phyloP scores from a whole-genome alignment of 1,140 invertebrate genomes.

The Scylla paramamosain region DNA sequence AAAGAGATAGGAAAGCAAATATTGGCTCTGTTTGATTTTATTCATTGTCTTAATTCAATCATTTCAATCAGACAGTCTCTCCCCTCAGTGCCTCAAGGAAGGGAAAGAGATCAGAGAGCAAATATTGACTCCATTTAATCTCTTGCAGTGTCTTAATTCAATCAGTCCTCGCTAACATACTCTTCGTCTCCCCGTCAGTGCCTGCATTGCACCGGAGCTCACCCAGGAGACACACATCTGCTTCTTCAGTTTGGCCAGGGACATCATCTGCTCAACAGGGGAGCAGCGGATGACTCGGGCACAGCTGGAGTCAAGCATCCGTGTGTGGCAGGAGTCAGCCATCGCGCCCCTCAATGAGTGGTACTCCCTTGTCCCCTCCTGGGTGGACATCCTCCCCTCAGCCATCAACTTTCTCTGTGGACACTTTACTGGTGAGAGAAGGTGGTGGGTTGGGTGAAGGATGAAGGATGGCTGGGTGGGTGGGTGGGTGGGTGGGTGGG shows the following conservation, averaged over 20 bases:
- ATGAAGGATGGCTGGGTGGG: background rate
- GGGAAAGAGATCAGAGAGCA: too few species aligned
- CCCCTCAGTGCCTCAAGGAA: too few species aligned
- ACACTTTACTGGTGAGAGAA: slow-evolving; percentile 86
- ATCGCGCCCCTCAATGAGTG: slow-evolving; percentile 91
- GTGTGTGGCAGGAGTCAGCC: slow-evolving; percentile 80
- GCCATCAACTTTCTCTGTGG: slow-evolving; percentile 93
- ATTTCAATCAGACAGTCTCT: too few species aligned
- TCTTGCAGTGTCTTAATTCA: too few species aligned
- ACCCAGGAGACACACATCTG: slow-evolving; percentile 89
- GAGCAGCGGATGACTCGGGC: slow-evolving; percentile 88
- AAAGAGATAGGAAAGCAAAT: too few species aligned
- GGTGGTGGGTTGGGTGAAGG: background rate
- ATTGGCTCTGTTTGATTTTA: too few species aligned
- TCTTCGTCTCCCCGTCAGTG: slow-evolving; percentile 26
- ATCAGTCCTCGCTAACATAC: too few species aligned
- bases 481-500: background rate
- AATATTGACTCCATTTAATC: too few species aligned
- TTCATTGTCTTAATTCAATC: too few species aligned
- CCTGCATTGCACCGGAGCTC: slow-evolving; percentile 80
- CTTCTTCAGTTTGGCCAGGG: slow-evolving; percentile 88
- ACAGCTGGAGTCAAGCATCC: slow-evolving; percentile 85
- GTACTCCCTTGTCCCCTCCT: slow-evolving; percentile 86
- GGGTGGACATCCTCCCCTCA: slow-evolving; percentile 88
- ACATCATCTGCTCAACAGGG: slow-evolving; percentile 90